Evolutionary conservation across 1,140 invertebrate genomes (phyloP).

Genomic region (Zaprionus tsacasi): DNA sequence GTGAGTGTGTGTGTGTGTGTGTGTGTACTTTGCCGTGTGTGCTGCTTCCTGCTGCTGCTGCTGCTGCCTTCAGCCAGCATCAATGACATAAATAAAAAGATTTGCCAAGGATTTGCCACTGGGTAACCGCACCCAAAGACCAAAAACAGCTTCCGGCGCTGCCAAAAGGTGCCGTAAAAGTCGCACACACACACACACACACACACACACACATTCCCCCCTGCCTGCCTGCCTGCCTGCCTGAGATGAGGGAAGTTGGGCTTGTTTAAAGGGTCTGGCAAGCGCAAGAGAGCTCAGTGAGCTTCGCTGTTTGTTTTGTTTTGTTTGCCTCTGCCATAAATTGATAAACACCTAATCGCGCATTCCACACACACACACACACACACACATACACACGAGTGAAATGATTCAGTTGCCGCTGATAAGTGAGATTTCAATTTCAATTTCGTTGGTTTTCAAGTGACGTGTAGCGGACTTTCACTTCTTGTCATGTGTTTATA

Average conservation of each 20-base stretch:
- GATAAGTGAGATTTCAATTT: conserved; percentile 51
- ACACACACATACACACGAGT: conserved; percentile 1
- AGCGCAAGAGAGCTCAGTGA: conserved; percentile 37
- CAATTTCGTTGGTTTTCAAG: conserved; percentile 5
- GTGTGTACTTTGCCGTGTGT: conserved; percentile 29
- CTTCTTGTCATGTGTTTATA: conserved; percentile 61
- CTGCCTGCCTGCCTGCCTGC: background rate
- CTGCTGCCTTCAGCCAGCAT: conserved; percentile 49
- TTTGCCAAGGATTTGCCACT: conserved; percentile 79
- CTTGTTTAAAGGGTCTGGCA: background rate
- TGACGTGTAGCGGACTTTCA: conserved; percentile 75
- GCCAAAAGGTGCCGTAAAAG: conserved; percentile 67
- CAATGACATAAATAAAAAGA: conserved; percentile 84
- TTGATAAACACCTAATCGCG: conserved; percentile 67
- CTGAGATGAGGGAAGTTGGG: background rate
- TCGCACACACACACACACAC: conserved; percentile 37
- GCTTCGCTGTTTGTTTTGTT: conserved; percentile 53
- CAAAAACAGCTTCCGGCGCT: conserved; percentile 42
- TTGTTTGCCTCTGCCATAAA: conserved; percentile 55
- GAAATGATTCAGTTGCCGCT: conserved; percentile 53
- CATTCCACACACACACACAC: conserved; percentile 14
- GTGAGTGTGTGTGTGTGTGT: background rate
- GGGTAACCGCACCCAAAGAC: conserved; percentile 61
- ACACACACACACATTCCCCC: background rate
- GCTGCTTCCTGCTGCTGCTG: conserved; percentile 32